Evolutionary conservation across 2,888 invertebrate species (phyloP).

Genomic region (Eristalis arbustorum): DNA sequence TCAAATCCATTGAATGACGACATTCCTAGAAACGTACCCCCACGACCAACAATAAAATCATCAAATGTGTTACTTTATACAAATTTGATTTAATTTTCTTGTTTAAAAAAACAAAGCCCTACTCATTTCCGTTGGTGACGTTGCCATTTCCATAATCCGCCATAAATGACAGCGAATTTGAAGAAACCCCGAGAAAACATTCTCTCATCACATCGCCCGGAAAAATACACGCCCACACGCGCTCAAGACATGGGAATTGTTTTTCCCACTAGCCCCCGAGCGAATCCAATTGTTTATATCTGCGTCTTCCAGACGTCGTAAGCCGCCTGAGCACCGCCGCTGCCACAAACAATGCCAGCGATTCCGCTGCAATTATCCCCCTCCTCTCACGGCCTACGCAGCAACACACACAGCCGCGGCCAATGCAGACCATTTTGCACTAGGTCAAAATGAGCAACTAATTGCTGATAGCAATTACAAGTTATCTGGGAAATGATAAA

Average conservation of each 20-base stretch:
- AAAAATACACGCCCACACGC: constrained; percentile 25
- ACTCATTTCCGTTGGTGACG: background rate
- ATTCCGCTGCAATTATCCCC: background rate
- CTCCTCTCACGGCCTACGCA: too few species aligned
- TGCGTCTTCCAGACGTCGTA: background rate
- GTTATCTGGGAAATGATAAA: background rate
- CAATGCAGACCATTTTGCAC: constrained; percentile 37
- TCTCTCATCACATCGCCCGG: constrained; percentile 9
- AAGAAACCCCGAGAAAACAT: constrained; percentile 6
- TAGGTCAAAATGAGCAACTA: constrained; percentile 48
- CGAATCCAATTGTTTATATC: background rate
- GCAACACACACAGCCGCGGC: too few species aligned
- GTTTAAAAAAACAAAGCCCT: constrained; percentile 10
- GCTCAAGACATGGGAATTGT: constrained; percentile 16
- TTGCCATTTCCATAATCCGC: constrained; percentile 12
- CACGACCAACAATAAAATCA: too few species aligned
- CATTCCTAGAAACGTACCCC: background rate
- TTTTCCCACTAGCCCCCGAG: constrained; percentile 2
- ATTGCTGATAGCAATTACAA: constrained; percentile 30
- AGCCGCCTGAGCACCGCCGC: background rate
- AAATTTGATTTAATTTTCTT: background rate
- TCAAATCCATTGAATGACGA: background rate
- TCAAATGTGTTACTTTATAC: background rate
- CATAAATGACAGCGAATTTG: background rate
- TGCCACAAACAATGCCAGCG: background rate